Evolutionary conservation across 1,140 invertebrate species (phyloP), one percentile per base, ranked within the genome.

Genomic region (Sipha flava): DNA sequence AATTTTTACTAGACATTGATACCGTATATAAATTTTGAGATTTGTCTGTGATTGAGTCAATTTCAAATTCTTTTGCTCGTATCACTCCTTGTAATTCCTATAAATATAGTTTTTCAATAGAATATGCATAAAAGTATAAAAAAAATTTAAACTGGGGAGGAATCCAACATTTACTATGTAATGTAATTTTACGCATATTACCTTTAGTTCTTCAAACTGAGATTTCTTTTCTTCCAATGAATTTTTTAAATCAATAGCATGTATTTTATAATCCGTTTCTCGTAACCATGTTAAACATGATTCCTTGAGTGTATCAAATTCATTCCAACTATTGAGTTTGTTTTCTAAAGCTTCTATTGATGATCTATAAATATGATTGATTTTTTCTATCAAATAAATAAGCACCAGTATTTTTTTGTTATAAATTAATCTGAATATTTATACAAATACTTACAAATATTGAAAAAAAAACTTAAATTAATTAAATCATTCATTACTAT

Each of bases 21-120:
- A 91, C 90, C 82, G 93, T 93, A 66, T 94, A 90, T 2, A 96
- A 84, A 80, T 92, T 89, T 84, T 98, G 95, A 6, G 94, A 93
- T 82, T 92, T 91, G 85, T 98, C 96, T 21, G 93, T 96, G 0
- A 97, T 91, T 66, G 92, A 91, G 83, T 98, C 96, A 80, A 98
- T 94, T 87, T 98, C 95, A 37, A 96, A 85, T 87, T 97, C 95
- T 84, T 96, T 95, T 1, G 94, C 93, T 47, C 92, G 87, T 7
- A 97, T 91, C 87, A 97, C 94, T 62, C 94, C 94, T 87, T 96
- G 94, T 18, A 96, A 85, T 29, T 86, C 87, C 85, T 94, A 89
- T 4, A 66, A 43, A 40, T 59, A 21, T n/a, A n/a, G n/a, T n/a
- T n/a, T n/a, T n/a, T n/a, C n/a, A n/a, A n/a, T n/a, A n/a, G n/a